Conservation (phyloP, 1,140 invertebrate species). For the Cotesia vestalis region DNA sequence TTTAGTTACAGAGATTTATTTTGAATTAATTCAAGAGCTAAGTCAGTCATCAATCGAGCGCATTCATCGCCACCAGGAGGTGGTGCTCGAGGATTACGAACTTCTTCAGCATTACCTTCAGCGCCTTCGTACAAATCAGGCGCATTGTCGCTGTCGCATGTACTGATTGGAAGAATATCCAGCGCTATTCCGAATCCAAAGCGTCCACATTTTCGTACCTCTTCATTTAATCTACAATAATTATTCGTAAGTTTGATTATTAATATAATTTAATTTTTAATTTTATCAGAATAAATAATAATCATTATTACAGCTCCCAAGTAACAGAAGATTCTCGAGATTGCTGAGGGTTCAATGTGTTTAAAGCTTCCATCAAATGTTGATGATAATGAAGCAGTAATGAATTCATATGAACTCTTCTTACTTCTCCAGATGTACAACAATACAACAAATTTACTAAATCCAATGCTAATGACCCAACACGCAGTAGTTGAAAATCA, state of each 20-base stretch:
- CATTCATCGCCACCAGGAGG: slow-evolving; percentile 58
- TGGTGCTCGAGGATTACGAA: slow-evolving; percentile 43
- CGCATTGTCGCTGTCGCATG: slow-evolving; percentile 75
- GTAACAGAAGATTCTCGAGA: slow-evolving; percentile 62
- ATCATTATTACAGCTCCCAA: slow-evolving; percentile 67
- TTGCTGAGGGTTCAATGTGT: slow-evolving; percentile 60
- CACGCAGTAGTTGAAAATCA: slow-evolving; percentile 76
- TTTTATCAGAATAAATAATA: no score
- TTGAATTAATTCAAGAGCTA: slow-evolving; percentile 59
- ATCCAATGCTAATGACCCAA: slow-evolving; percentile 75
- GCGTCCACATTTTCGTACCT: slow-evolving; percentile 71
- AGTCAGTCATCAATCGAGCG: slow-evolving; percentile 61
- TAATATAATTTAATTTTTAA: not conserved
- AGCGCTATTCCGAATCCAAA: slow-evolving; percentile 75
- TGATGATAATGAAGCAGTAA: slow-evolving; percentile 70
- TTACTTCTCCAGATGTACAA: slow-evolving; percentile 71
- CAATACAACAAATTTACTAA: slow-evolving; percentile 74
- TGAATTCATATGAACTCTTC: slow-evolving; percentile 67
- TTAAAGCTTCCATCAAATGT: slow-evolving; percentile 67
- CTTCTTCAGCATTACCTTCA: slow-evolving; percentile 48
- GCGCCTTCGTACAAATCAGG: slow-evolving; percentile 73
- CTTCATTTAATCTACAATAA: slow-evolving; percentile 67
- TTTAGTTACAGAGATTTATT: slow-evolving; percentile 54
- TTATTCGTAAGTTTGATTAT: not conserved
- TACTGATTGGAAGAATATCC: slow-evolving; percentile 77